Percentiles rank a stretch among this genome's conserved stretches.
phyloP scores from a whole-genome alignment of 2,797 vertebrate genomes.

The Hydrocynus forskahlii region DNA sequence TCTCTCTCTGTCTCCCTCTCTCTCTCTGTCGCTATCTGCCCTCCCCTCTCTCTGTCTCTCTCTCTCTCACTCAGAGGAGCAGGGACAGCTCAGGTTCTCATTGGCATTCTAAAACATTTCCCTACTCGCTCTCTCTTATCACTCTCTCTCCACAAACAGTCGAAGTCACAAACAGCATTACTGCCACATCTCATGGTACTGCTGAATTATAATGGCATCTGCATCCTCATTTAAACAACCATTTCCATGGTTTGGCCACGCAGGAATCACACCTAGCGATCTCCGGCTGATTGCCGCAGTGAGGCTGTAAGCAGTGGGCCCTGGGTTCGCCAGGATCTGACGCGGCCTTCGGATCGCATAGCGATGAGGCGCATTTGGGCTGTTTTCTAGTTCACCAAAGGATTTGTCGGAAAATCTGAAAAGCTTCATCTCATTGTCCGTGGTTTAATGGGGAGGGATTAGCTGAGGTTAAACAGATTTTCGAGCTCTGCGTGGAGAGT shows the following conservation, averaged over 20 bases:
- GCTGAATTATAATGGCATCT: background rate
- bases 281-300: background rate
- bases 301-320: background rate
- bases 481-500: background rate
- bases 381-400: conserved; percentile 42
- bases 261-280: no score
- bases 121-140: background rate
- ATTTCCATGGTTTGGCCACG: background rate
- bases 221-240: background rate
- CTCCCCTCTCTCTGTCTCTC: conserved; percentile 26
- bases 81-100: conserved; percentile 67
- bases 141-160: conserved; percentile 20
- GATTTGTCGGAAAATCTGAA: conserved; percentile 48
- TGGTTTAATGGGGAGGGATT: conserved; percentile 36
- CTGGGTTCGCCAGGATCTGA: background rate
- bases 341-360: background rate
- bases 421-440: conserved; percentile 25
- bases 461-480: conserved; percentile 44
- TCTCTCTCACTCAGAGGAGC: conserved; percentile 68
- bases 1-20: conserved; percentile 50
- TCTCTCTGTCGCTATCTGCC: conserved; percentile 47
- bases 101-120: conserved; percentile 50
- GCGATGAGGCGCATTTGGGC: background rate
- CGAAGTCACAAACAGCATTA: conserved; percentile 7
- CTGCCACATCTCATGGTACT: background rate